Evolutionary conservation across 1,140 invertebrate species (phyloP), one percentile per base, ranked within the genome.

Genomic region (Rhynchophorus ferrugineus): DNA sequence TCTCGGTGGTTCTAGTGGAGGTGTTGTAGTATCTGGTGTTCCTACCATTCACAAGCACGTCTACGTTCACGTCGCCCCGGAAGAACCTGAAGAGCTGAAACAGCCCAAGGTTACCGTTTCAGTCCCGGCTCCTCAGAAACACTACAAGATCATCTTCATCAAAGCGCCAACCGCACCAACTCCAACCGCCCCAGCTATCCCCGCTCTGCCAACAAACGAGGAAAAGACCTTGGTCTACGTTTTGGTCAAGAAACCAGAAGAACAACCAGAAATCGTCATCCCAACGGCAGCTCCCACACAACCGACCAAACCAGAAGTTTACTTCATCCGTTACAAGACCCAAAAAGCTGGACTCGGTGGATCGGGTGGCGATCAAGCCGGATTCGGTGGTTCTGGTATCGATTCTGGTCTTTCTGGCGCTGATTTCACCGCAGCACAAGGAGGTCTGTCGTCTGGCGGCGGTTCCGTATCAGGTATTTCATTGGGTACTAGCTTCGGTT

Each of bases 191-290:
- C 49, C 44, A 17, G 37, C 36, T 11, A 17, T 45, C 18, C 48
- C 39, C 3, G 9, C 36, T 20, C 44, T 21, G 24, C 34, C 33
- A 24, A 8, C 24, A 14, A 21, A 11, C 6, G 88, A 90, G 69
- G 84, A 90, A 70, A 91, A 91, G 74, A 91, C 89, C 11, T 75
- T 91, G 44, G 87, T 91, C 59, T 91, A 91, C 69, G 87, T 91
- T 8, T 69, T 91, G 63, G 85, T 89, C 17, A 89, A 90, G 79
- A 89, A 89, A 67, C 87, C 87, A 1, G 84, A 89, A 61, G 84
- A 87, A 53, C 80, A 81, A 51, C 84, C 85, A 2, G 84, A 87
- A 36, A 79, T 89, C 56, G 74, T 81, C 22, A 80, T 89, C 11
- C 86, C 86, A 0, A 85, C 84, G 2, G 81, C 83, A 9, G 79